A percentile compares a stretch with the other conserved stretches of the same genome.
Conservation (phyloP, 2,888 invertebrate genomes). For the Eupithecia subumbrata region DNA sequence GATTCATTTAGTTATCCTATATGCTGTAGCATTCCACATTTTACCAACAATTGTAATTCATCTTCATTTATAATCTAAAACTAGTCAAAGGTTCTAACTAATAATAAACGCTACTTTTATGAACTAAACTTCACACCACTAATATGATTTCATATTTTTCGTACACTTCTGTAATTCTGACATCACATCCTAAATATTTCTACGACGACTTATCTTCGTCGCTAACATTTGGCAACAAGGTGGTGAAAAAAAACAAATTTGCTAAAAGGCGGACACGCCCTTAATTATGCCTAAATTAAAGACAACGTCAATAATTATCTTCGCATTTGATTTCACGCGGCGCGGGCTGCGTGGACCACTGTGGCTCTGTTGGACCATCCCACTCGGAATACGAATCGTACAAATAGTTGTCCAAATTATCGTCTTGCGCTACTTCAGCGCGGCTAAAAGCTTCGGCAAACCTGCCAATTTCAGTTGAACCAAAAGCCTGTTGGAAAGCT, state of each 20-base stretch:
- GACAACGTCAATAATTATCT: constrained; percentile 72
- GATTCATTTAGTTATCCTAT: constrained; percentile 74
- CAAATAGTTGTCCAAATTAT: constrained; percentile 68
- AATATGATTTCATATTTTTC: constrained; percentile 65
- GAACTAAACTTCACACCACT: constrained; percentile 80
- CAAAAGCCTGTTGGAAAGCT: constrained; percentile 93
- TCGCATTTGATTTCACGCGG: constrained; percentile 78
- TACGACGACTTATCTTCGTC: constrained; percentile 70
- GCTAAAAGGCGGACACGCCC: constrained; percentile 72
- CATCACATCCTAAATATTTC: constrained; percentile 76
- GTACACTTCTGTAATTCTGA: constrained; percentile 73
- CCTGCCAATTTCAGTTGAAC: constrained; percentile 93
- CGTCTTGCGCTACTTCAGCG: constrained; percentile 79
- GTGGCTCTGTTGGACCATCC: constrained; percentile 70
- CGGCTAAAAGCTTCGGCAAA: constrained; percentile 89
- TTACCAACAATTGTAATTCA: constrained; percentile 61
- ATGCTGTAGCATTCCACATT: constrained; percentile 69
- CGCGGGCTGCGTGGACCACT: constrained; percentile 72
- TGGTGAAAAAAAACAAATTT: constrained; percentile 81
- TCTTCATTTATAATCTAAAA: constrained; percentile 71
- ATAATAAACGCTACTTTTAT: constrained; percentile 63
- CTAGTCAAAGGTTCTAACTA: constrained; percentile 74
- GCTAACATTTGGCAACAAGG: constrained; percentile 82
- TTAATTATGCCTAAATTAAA: constrained; percentile 67
- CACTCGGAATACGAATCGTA: constrained; percentile 76